Conservation (phyloP, 2,888 invertebrate species). For the Ormia ochracea region DNA sequence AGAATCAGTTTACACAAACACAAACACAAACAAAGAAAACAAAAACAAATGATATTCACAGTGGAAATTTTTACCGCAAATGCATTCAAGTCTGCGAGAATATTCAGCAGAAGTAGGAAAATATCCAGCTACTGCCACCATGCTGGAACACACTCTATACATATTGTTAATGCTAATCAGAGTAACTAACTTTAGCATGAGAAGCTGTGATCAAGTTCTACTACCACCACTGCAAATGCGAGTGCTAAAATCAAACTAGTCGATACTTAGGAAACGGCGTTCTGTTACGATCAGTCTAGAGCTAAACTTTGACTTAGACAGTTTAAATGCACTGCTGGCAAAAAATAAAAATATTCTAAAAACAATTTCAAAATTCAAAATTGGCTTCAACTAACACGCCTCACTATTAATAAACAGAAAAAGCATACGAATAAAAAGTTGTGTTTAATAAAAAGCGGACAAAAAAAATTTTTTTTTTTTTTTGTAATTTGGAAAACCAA, state of each 20-base stretch:
- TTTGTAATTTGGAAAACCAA: not conserved
- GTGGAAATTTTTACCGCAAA: conserved; percentile 50
- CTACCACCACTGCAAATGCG: conserved; percentile 4
- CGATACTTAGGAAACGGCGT: conserved; percentile 26
- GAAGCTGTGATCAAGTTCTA: conserved; percentile 43
- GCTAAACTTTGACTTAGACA: conserved; percentile 56
- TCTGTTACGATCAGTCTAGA: conserved; percentile 51
- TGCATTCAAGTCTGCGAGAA: conserved; percentile 2
- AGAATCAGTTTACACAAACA: conserved; percentile 29
- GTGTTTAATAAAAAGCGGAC: not conserved
- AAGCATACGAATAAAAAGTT: not conserved
- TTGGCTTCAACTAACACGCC: too few relatives aligned
- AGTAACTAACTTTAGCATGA: conserved; percentile 34
- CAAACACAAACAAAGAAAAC: not conserved
- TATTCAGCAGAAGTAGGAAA: conserved; percentile 14
- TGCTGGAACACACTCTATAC: not conserved
- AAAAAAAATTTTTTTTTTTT: conserved; percentile 11
- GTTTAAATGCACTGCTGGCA: conserved; percentile 37
- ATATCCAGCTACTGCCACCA: conserved; percentile 26
- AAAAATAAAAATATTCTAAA: too few relatives aligned
- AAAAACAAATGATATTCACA: conserved; percentile 12
- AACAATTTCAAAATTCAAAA: too few relatives aligned
- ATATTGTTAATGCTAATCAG: not conserved
- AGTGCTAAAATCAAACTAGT: conserved; percentile 13
- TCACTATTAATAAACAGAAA: too few relatives aligned